A percentile compares a stretch with the other conserved stretches of the same genome.
These are phyloP conservation scores for Nycticryphes semicollaris DNA, from an alignment of 2,113 vertebrate genomes.

Conservation along the genomic window DNA sequence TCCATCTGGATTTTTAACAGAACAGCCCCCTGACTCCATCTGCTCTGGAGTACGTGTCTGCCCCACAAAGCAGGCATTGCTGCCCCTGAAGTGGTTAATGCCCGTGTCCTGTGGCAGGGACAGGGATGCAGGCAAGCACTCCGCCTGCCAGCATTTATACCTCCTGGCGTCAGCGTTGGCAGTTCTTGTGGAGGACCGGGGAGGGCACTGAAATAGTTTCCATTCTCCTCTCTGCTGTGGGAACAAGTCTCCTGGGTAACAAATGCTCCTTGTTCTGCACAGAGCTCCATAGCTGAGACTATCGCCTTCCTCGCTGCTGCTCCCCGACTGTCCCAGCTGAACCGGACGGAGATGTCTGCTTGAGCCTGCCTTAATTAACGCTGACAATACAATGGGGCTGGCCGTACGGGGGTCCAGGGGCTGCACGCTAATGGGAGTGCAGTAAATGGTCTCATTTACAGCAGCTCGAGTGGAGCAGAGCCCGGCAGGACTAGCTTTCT, in stretches of 20 bases:
- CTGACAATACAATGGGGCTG: constrained; percentile 23
- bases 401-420: neutral
- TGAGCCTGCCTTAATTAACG: constrained; percentile 25
- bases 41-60: neutral
- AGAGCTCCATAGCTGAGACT: constrained; percentile 6
- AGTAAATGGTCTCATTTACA: constrained; percentile 4
- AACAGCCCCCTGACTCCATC: neutral
- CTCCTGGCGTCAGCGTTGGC: constrained; percentile 44
- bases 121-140: neutral
- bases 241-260: constrained; percentile 57
- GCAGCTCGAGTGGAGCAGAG: neutral
- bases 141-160: constrained; percentile 41
- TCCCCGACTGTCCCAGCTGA: neutral
- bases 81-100: constrained; percentile 20
- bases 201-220: constrained; percentile 56
- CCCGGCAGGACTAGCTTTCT: neutral
- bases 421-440: neutral
- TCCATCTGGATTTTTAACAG: neutral
- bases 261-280: constrained; percentile 54
- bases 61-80: neutral
- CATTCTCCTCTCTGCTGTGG: constrained; percentile 62
- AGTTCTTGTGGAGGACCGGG: neutral
- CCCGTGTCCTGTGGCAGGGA: neutral
- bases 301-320: neutral
- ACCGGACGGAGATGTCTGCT: neutral